Evolutionary conservation across 2,888 invertebrate species (phyloP), one percentile per base, ranked within the genome.

Genomic region (Barypeithes pellucidus): DNA sequence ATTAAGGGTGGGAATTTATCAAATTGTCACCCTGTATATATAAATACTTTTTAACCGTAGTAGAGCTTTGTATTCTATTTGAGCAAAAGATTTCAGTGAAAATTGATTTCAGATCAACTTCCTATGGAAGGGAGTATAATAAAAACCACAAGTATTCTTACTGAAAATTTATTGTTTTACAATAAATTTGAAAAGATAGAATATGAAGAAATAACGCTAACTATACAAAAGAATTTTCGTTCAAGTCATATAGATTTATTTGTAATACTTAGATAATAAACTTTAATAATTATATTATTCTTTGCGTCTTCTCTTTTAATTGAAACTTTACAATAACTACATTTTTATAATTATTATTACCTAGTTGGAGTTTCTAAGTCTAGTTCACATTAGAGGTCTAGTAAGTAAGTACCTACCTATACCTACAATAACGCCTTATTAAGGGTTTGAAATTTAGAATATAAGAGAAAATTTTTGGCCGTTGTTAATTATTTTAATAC

Each of bases 111-210:
- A n/a, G n/a, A n/a, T n/a, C n/a, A n/a, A n/a, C n/a, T n/a, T n/a
- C n/a, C n/a, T n/a, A n/a, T n/a, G n/a, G n/a, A n/a, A n/a, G n/a
- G n/a, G n/a, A n/a, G n/a, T n/a, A 24, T 50, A 11, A 66, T 65
- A 39, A 52, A 66, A 72, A 60, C n/a, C 14, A 33, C 11, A 3
- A 12, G 33, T n/a, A 50, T 59, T 73, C 71, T 77, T 76, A 76
- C 75, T 69, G 73, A 76, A 76, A 77, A 76, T 77, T 75, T 77
- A 77, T 77, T 77, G 73, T 75, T 77, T 69, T 75, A 76, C 76
- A 75, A 73, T 75, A 76, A 77, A 73, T 71, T 69, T 57, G 69
- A 77, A 77, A 77, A 71, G 73, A 67, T 74, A 77, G 71, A 75
- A 61, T 77, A 73, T 73, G 75, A 75, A 76, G 75, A 77, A 73